These are phyloP conservation scores for Cydia pomonella DNA, from an alignment of 1,140 invertebrate genomes.

Conservation along the genomic window DNA sequence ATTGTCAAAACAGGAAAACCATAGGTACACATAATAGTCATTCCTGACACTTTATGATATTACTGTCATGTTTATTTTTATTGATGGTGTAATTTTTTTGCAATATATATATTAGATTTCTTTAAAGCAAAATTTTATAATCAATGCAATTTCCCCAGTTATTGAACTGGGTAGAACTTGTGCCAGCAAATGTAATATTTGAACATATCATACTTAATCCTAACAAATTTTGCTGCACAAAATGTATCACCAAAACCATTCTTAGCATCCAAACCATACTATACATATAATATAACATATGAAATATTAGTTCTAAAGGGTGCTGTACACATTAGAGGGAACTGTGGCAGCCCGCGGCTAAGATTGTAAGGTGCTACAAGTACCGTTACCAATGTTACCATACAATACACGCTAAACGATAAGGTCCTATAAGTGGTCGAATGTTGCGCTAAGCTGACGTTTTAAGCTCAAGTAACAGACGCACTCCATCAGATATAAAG, in stretches of 20 bases:
- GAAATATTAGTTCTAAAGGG: conserved; percentile 12
- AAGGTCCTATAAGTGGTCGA: background rate
- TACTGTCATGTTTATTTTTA: background rate
- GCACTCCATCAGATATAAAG: conserved; percentile 64
- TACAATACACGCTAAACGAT: conserved; percentile 18
- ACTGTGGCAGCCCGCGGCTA: conserved; percentile 36
- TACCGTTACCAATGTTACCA: conserved; percentile 53
- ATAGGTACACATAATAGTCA: background rate
- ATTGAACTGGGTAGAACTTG: too few species aligned
- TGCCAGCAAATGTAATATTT: too few species aligned
- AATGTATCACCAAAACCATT: too few species aligned
- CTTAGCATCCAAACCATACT: too few species aligned
- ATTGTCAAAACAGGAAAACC: conserved; percentile 3
- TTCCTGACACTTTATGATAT: background rate
- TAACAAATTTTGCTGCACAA: too few species aligned
- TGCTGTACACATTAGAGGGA: conserved; percentile 11
- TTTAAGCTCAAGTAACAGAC: conserved; percentile 37
- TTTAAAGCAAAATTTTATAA: too few species aligned
- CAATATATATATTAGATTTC: background rate
- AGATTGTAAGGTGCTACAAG: conserved; percentile 48
- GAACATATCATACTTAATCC: too few species aligned
- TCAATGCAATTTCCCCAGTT: too few species aligned
- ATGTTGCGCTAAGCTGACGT: conserved; percentile 15
- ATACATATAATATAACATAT: background rate
- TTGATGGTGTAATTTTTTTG: background rate